Percentiles rank a stretch among this genome's conserved stretches.
Conservation (phyloP, 1,140 invertebrate genomes). For the Atta texana region DNA sequence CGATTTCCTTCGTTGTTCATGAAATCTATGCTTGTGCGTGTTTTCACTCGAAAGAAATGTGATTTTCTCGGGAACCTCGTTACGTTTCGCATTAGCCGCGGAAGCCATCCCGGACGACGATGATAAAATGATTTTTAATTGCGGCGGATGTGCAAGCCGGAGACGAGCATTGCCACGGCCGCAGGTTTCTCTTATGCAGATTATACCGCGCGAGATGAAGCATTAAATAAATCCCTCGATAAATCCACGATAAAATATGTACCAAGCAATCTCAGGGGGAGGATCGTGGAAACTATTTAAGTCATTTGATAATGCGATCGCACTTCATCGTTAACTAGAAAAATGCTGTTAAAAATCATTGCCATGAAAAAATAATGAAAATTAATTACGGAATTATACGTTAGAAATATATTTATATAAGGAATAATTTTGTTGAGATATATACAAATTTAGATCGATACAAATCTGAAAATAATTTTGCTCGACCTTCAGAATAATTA, state of each 20-base stretch:
- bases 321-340: conserved; percentile 11
- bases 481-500: too few species aligned
- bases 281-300: conserved; percentile 1
- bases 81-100: conserved; percentile 30
- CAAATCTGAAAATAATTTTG: too few species aligned
- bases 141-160: conserved; percentile 8
- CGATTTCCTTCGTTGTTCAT: conserved; percentile 12
- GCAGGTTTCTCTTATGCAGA: conserved; percentile 24
- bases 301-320: conserved; percentile 5
- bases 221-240: conserved; percentile 41
- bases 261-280: neutral
- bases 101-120: neutral
- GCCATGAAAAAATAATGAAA: conserved; percentile 3
- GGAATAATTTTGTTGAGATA: neutral
- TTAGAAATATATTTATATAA: neutral
- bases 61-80: conserved; percentile 27
- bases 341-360: conserved; percentile 1
- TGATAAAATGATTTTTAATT: conserved; percentile 61
- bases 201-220: neutral
- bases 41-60: conserved; percentile 30
- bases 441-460: too few species aligned
- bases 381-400: neutral
- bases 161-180: neutral
- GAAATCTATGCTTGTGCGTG: conserved; percentile 11
- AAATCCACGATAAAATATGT: conserved; percentile 52